Evolutionary conservation across 53 echinoderm and acorn worm genomes (phyloP), one percentile per base, ranked within the genome.

Genomic region (Luidia sarsii): DNA sequence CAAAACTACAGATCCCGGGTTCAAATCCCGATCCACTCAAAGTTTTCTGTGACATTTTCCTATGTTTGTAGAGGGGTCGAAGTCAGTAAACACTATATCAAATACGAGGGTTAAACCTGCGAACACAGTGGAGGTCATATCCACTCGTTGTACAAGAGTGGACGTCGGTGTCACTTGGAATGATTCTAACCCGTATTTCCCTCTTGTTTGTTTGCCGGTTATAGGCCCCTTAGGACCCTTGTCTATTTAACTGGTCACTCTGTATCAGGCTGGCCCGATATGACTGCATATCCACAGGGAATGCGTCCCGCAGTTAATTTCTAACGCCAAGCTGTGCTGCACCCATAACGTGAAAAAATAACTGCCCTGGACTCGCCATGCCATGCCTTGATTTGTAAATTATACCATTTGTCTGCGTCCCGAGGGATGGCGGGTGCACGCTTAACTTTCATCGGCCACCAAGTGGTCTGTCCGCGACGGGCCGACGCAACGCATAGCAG

Each of bases 361-460:
- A 3, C 3, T 18, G 4, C 52, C 16, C 4, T 9, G 18, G 52
- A 52, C 16, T 52, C 52, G 8, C 18, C n/a, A 4, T 52, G 7
- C 67, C 35, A 45, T 23, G 3, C 25, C 37, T 35, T 39, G 72
- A 56, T 57, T 72, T 34, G 56, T 36, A 55, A 72, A 72, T 72
- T 57, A 72, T 56, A 38, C 72, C 39, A 36, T 72, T 72, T 39
- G 72, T 25, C 34, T 21, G 21, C 23, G 15, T 41, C 72, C 57
- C 39, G 34, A 14, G 72, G 72, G 52, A 72, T 38, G 54, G 2
- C 25, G 19, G 56, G 54, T 37, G 72, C 38, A 72, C 32, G 55
- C 72, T 25, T 10, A 72, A 52, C 52, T 72, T 72, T 72, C 72
- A 72, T 72, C 72, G 39, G 54, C 55, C 10, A 39, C 72, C 72